Evolutionary conservation across 2,888 invertebrate species (phyloP), one percentile per base, ranked within the genome.

Genomic region (Desoria tigrina): DNA sequence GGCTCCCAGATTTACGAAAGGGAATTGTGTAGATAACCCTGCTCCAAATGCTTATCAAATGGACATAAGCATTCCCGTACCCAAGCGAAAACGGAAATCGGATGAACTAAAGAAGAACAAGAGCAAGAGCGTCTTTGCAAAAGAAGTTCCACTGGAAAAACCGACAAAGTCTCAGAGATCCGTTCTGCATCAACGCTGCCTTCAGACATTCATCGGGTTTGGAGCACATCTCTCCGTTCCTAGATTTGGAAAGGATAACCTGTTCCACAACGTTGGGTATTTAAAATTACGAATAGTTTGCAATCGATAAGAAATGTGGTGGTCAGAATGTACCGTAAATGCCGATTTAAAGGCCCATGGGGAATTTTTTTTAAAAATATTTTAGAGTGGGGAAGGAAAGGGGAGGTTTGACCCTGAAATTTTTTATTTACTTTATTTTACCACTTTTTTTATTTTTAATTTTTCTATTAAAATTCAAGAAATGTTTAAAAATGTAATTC

Each of bases 181-280:
- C n/a, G n/a, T n/a, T n/a, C n/a, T n/a, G n/a, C n/a, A n/a, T n/a
- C n/a, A 21, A n/a, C 21, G 2, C 24, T 68, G 27, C 65, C 65
- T 57, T 59, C 58, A 14, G 65, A 68, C 42, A 62, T 28, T n/a
- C 49, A 55, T 65, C 14, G 65, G 50, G 16, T 68, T 68, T 45
- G 58, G 65, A 1, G 39, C 16, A 0, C 23, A 32, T 21, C 50
- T 54, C 21, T 45, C 21, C 11, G 28, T 62, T n/a, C 26, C 49
- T 1, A 54, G 68, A 32, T 68, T 68, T 51, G 56, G 50, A 14
- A 59, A 49, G 7, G 23, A 27, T 14, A 32, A 54, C 3, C 58
- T 27, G 21, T 63, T 54, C 45, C 59, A 62, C 32, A 23, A 28
- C 1, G 63, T 56, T 39, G 68, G 68, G 68, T 68, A 65, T 27